Conservation (phyloP, 2,113 vertebrate genomes). For the Atractosteus spatula region DNA sequence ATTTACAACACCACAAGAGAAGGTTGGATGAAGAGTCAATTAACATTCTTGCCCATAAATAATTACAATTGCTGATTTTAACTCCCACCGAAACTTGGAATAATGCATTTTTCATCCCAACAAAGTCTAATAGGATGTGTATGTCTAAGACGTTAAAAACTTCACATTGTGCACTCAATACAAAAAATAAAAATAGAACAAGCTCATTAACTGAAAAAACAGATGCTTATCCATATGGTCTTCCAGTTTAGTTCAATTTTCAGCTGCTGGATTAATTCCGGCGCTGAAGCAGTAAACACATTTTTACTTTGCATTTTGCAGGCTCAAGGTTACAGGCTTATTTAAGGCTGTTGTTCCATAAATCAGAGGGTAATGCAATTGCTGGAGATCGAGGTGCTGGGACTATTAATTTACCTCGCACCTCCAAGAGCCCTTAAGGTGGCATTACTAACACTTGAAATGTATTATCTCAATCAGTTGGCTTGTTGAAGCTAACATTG, state of each 20-base stretch:
- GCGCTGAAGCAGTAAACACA: conserved; percentile 49
- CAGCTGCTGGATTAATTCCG: conserved; percentile 37
- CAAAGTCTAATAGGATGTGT: no score
- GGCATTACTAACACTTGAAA: conserved; percentile 57
- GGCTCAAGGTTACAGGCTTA: conserved; percentile 69
- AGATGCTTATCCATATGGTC: neutral
- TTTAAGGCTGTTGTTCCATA: conserved; percentile 69
- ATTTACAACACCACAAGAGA: no score
- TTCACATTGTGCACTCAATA: neutral
- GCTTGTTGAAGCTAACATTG: conserved; percentile 28
- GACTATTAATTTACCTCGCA: conserved; percentile 56
- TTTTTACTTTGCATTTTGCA: conserved; percentile 56
- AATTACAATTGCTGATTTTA: no score
- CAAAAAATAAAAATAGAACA: neutral
- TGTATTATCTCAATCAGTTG: conserved; percentile 59
- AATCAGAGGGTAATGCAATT: conserved; percentile 74
- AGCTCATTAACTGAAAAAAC: conserved; percentile 25
- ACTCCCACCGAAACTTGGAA: no score
- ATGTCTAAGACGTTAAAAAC: neutral
- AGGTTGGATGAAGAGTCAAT: no score
- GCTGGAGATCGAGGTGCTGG: conserved; percentile 52
- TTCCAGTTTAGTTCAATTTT: conserved; percentile 18
- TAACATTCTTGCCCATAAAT: no score
- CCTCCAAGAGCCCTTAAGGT: conserved; percentile 51
- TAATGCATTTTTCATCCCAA: no score